These are phyloP conservation scores for Scomber colias DNA, from an alignment of 2,113 vertebrate genomes.

Conservation along the genomic window DNA sequence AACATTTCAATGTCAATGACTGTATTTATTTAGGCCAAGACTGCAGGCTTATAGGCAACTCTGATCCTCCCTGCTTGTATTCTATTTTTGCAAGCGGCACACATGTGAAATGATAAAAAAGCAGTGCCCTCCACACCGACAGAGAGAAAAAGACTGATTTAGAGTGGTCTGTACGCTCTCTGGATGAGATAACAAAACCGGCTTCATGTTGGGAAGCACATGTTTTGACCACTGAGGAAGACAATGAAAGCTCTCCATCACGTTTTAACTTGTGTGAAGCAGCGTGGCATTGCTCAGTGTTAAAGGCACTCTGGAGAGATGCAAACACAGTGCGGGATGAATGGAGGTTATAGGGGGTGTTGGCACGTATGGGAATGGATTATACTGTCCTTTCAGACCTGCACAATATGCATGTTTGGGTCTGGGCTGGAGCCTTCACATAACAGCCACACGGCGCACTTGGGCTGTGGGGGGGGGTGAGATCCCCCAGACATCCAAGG, in stretches of 20 bases:
- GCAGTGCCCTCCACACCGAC: conserved; percentile 9
- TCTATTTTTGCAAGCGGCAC: conserved; percentile 63
- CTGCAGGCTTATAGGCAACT: conserved; percentile 35
- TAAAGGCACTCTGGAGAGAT: conserved; percentile 74
- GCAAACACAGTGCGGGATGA: conserved; percentile 74
- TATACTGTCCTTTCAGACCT: conserved; percentile 79
- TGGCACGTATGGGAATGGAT: conserved; percentile 76
- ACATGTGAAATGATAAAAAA: conserved; percentile 63
- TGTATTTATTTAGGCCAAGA: conserved; percentile 52
- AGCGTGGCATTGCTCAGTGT: conserved; percentile 56
- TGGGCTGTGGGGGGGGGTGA: conserved; percentile 32
- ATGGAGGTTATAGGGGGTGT: conserved; percentile 65
- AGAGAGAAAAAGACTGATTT: conserved; percentile 25
- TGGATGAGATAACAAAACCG: conserved; percentile 57
- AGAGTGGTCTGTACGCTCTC: conserved; percentile 13
- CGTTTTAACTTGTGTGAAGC: conserved; percentile 66
- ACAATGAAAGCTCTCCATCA: conserved; percentile 72
- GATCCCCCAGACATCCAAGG: conserved; percentile 65
- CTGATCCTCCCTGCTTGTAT: conserved; percentile 37
- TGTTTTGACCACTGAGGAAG: conserved; percentile 60
- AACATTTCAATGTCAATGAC: conserved; percentile 49
- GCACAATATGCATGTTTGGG: conserved; percentile 80
- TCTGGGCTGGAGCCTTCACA: conserved; percentile 68
- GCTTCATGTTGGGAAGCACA: conserved; percentile 43
- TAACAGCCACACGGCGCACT: conserved; percentile 64